phyloP scores from a whole-genome alignment of 2,797 vertebrate species.

The Enteromius fasciolatus region DNA sequence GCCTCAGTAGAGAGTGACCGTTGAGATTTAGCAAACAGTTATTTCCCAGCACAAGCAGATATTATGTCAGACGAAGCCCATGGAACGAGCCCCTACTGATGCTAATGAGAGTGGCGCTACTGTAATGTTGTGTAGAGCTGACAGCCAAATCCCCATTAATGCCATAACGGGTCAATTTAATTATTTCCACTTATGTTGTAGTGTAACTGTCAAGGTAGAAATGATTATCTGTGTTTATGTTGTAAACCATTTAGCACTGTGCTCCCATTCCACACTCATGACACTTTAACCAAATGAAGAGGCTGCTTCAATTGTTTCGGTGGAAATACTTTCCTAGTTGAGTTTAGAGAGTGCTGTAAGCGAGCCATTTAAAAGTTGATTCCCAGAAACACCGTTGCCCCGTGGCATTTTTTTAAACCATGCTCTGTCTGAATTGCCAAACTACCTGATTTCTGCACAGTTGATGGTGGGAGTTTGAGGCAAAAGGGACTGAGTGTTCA shows the following conservation, averaged over 20 bases:
- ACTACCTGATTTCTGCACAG: not conserved
- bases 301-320: not conserved
- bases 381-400: not conserved
- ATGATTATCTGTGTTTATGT: constrained; percentile 19
- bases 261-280: constrained; percentile 16
- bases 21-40: constrained; percentile 34
- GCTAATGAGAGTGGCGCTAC: constrained; percentile 33
- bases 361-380: not conserved
- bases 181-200: constrained; percentile 5
- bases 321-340: not conserved
- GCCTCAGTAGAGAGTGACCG: constrained; percentile 50
- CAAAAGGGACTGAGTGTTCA: not conserved
- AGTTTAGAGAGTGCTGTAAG: not conserved
- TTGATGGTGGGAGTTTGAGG: not conserved
- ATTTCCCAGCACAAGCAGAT: constrained; percentile 37
- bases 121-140: constrained; percentile 40
- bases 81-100: constrained; percentile 10
- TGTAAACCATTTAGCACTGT: constrained; percentile 27
- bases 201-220: constrained; percentile 1
- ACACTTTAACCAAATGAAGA: constrained; percentile 37
- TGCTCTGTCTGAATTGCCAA: not conserved
- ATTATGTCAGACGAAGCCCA: constrained; percentile 20
- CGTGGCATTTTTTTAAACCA: not conserved
- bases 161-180: constrained; percentile 10
- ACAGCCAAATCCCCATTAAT: constrained; percentile 20